Conservation (phyloP, 2,113 vertebrate species). For the Pterocles gutturalis region DNA sequence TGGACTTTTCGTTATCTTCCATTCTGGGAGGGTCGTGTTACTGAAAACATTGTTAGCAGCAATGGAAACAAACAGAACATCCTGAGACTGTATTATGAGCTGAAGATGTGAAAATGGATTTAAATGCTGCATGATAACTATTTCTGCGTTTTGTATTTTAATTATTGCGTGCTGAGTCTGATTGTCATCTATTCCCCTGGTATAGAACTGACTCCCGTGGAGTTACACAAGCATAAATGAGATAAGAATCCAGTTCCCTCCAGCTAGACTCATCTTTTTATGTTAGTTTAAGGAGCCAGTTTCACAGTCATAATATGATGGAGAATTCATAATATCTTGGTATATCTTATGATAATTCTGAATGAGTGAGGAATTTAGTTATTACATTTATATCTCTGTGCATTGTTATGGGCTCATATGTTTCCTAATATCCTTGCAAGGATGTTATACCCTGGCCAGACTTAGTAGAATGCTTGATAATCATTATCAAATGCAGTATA, state of each 20-base stretch:
- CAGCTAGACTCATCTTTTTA: background rate
- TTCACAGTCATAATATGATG: background rate
- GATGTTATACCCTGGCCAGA: background rate
- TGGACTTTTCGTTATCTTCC: background rate
- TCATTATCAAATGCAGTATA: background rate
- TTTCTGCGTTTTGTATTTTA: conserved; percentile 9
- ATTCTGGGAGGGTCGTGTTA: background rate
- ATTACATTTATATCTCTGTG: background rate
- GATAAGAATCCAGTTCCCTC: background rate
- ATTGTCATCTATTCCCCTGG: background rate
- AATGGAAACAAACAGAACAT: background rate
- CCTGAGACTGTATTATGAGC: background rate
- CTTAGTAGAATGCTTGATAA: background rate
- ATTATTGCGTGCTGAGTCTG: background rate
- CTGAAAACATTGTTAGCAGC: conserved; percentile 1
- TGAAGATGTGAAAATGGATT: conserved; percentile 4
- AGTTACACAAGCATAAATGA: background rate
- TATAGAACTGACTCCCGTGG: background rate
- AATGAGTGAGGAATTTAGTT: background rate
- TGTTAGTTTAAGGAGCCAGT: background rate
- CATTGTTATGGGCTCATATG: background rate
- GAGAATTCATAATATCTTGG: background rate
- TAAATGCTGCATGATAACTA: background rate
- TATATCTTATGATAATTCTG: background rate
- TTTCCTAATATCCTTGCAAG: background rate